Base-by-base conservation (phyloP, 1,140 invertebrate species). In the Zelostemma sp. region DNA sequence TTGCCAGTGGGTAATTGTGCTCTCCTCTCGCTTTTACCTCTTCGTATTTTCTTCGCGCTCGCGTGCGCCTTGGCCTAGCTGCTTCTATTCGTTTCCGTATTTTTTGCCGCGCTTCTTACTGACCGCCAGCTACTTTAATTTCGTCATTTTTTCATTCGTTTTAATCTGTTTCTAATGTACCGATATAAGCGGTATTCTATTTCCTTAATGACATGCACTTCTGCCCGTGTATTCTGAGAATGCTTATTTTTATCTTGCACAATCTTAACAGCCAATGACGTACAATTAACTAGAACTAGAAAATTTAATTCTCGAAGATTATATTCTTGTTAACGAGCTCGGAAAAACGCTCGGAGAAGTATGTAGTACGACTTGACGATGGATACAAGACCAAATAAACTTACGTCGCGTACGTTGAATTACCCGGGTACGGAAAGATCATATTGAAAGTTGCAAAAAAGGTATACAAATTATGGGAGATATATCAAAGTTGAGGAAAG, bases 1-100 rank as follows among this genome's bases (percentile, higher is more conserved):
- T 76, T 68, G 79, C 80, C 78, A 70, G 63, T 72, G 73, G 80
- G 79, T 83, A 83, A 83, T 83, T 82, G 80, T 76, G 66, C 77
- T 79, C 75, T 78, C 73, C 53, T 70, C 62, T 78, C 73, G 74
- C 78, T 80, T 80, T 79, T 80, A 77, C 78, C 65, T 73, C 64
- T 61, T 61, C 68, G 60, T 65, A 70, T 73, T 78, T 79, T 76
- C 68, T 66, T 75, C 61, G 63, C 62, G 68, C 60, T 67, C 67
- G 63, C 63, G 49, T 57, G 58, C 55, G 41, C 55, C 50, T 15
- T 19, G 55, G 51, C 15, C 61, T 47, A 19, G 16, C 17, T 55
- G 61, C 64, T 72, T 63, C 76, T 78, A 77, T 79, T 68, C 75
- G 77, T 73, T 79, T 76, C 77, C 77, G 75, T 55, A 68, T 78